These are phyloP conservation scores for Machimus rusticus DNA, from an alignment of 2,888 invertebrate genomes.

Conservation along the genomic window DNA sequence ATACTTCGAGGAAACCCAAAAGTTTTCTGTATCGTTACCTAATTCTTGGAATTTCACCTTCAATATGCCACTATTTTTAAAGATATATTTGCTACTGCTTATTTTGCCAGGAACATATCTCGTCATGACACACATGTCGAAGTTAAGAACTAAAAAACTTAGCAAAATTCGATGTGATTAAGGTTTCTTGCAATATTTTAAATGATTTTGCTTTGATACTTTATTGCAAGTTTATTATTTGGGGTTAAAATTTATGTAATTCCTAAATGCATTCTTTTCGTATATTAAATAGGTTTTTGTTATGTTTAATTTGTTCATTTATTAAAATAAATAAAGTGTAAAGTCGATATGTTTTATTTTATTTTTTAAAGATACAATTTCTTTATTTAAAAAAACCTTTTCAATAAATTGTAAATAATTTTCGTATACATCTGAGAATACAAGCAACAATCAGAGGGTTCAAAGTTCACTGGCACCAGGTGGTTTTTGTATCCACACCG, in stretches of 20 bases:
- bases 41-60: conserved; percentile 87
- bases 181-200: neutral
- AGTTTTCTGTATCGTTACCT: conserved; percentile 79
- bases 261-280: neutral
- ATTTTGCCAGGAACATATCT: conserved; percentile 79
- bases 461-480: neutral
- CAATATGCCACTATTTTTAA: conserved; percentile 81
- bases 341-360: neutral
- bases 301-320: neutral
- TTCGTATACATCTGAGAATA: no score
- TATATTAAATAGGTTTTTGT: neutral
- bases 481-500: neutral
- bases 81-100: conserved; percentile 78
- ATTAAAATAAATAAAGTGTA: neutral
- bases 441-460: neutral
- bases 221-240: neutral
- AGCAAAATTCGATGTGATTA: conserved; percentile 51
- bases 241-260: neutral
- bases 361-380: no score
- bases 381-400: no score
- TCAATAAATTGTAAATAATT: no score
- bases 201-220: neutral
- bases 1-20: conserved; percentile 84
- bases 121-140: conserved; percentile 86
- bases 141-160: conserved; percentile 73